Percentiles rank a stretch among this genome's conserved stretches.
phyloP scores from a whole-genome alignment of 2,113 vertebrate genomes.

The Nerophis lumbriciformis region DNA sequence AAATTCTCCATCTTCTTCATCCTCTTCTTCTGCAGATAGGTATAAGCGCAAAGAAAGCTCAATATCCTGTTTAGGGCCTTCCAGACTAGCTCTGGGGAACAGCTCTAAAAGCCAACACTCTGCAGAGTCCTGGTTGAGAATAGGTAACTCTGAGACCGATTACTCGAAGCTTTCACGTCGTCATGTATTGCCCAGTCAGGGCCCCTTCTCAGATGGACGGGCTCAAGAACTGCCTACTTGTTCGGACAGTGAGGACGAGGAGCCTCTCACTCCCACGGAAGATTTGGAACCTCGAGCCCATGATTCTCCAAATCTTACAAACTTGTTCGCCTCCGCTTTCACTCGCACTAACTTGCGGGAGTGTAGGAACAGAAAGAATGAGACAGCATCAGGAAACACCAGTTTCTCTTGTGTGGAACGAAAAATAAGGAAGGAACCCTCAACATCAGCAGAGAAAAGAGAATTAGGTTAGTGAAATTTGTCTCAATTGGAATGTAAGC shows the following conservation, averaged over 20 bases:
- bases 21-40: slow-evolving; percentile 77
- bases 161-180: slow-evolving; percentile 68
- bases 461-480: slow-evolving; percentile 62
- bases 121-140: slow-evolving; percentile 70
- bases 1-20: slow-evolving; percentile 76
- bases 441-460: slow-evolving; percentile 74
- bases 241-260: slow-evolving; percentile 74
- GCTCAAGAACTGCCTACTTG: slow-evolving; percentile 56
- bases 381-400: slow-evolving; percentile 42
- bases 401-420: slow-evolving; percentile 66
- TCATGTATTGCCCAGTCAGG: slow-evolving; percentile 55
- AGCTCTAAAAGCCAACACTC: slow-evolving; percentile 60
- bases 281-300: slow-evolving; percentile 51
- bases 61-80: slow-evolving; percentile 71
- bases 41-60: slow-evolving; percentile 75
- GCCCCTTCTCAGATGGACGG: slow-evolving; percentile 63
- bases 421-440: slow-evolving; percentile 78
- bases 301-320: slow-evolving; percentile 80
- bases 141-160: slow-evolving; percentile 66
- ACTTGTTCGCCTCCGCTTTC: slow-evolving; percentile 95
- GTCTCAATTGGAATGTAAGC: neutral
- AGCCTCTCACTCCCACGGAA: slow-evolving; percentile 58
- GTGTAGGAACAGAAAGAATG: slow-evolving; percentile 55
- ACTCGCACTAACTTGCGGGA: slow-evolving; percentile 61
- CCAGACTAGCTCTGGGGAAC: slow-evolving; percentile 63